Conservation (phyloP, 2,888 invertebrate species). For the Odontothrips loti region DNA sequence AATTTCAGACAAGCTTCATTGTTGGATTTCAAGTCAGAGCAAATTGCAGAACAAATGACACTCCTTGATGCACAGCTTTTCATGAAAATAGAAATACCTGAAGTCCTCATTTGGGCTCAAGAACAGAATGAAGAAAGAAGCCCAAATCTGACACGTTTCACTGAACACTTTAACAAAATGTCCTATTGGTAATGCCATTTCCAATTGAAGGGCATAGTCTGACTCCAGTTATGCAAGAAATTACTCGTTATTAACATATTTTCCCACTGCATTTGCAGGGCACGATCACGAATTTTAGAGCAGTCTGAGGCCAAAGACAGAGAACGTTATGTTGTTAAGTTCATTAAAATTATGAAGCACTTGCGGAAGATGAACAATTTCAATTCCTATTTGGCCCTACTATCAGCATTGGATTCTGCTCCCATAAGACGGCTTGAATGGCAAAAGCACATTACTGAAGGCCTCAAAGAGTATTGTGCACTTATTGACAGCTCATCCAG, state of each 20-base stretch:
- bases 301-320: conserved; percentile 91
- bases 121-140: conserved; percentile 96
- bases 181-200: conserved; percentile 73
- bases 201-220: background rate
- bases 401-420: conserved; percentile 95
- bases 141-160: conserved; percentile 93
- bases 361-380: conserved; percentile 96
- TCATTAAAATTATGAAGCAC: conserved; percentile 98
- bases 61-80: conserved; percentile 91
- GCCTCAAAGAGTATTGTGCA: conserved; percentile 88
- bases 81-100: conserved; percentile 93
- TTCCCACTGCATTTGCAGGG: conserved; percentile 50
- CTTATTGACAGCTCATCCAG: conserved; percentile 97
- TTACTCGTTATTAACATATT: background rate
- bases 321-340: conserved; percentile 89
- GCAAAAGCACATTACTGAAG: conserved; percentile 87
- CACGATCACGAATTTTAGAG: conserved; percentile 86
- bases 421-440: conserved; percentile 89
- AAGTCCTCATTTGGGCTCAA: conserved; percentile 94
- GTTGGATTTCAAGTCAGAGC: conserved; percentile 88
- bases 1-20: conserved; percentile 56
- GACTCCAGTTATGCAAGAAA: background rate
- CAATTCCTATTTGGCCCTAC: conserved; percentile 93
- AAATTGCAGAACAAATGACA: conserved; percentile 98
- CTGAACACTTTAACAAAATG: conserved; percentile 99